phyloP scores from a whole-genome alignment of 2,797 vertebrate genomes.

The Molossus molossus region DNA sequence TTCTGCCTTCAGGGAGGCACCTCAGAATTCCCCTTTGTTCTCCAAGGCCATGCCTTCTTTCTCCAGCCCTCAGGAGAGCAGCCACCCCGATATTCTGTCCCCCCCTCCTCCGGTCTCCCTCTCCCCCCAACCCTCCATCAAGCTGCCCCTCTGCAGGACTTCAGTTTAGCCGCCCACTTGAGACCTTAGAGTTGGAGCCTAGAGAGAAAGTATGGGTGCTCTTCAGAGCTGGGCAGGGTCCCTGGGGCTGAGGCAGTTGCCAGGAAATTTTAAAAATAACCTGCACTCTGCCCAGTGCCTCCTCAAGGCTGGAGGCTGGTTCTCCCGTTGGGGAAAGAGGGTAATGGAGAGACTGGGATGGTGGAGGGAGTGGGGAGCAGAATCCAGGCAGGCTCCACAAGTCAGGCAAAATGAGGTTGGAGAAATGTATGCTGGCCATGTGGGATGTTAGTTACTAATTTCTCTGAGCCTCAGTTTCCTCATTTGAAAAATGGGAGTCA shows the following conservation, averaged over 20 bases:
- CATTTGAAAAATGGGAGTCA: not conserved
- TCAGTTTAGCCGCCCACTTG: not conserved
- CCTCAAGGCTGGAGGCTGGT: not conserved
- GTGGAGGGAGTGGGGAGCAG: not conserved
- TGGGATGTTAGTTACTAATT: conserved; percentile 13
- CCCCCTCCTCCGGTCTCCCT: not conserved
- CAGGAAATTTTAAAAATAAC: conserved; percentile 78
- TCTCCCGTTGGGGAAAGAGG: not conserved
- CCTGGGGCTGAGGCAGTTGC: conserved; percentile 50
- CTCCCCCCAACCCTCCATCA: not conserved
- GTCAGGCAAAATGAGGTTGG: not conserved
- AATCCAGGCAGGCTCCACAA: not conserved
- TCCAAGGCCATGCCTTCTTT: accelerated
- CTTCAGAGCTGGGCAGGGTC: not conserved
- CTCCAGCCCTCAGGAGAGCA: not conserved
- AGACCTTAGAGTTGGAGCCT: not conserved
- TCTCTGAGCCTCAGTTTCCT: conserved; percentile 53
- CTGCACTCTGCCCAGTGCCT: conserved; percentile 12
- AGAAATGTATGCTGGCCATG: not conserved
- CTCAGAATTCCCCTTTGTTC: not conserved
- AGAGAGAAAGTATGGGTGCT: conserved; percentile 32
- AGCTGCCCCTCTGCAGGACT: not conserved
- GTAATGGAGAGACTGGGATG: conserved; percentile 5
- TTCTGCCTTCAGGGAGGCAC: not conserved
- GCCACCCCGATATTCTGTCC: not conserved